Base-by-base conservation (phyloP, 2,888 invertebrate genomes). In the Ochropacha duplaris region DNA sequence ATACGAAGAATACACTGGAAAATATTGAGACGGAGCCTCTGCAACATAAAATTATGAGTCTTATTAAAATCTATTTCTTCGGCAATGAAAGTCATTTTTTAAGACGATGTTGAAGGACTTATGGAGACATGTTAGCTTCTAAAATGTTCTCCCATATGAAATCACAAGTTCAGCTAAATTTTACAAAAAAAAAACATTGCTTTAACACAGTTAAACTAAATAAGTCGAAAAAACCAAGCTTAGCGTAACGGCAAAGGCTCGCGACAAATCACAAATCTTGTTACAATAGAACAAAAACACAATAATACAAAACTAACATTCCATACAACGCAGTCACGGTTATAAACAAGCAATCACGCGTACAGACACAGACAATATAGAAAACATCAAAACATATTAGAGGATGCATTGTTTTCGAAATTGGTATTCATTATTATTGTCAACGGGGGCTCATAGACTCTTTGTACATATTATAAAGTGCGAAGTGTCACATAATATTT, bases 341-440 rank as follows among this genome's bases (percentile, higher is more conserved):
- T 78, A 78, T 87, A 86, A 86, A 79, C 78, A 66, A 72, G 78
- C 78, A 87, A 90, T 88, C 86, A 83, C 68, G 67, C 76, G 74
- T 76, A 81, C 73, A 71, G 68, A 78, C 80, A 75, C 78, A 75
- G 63, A 87, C 83, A 87, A 89, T 82, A 72, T 78, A 75, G 72
- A 84, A 84, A 84, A 84, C 84, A 91, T 90, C 91, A 91, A 90
- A 92, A 92, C 92, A 92, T 88, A 92, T 92, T 92, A 92, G 80
- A 83, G 76, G 65, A 66, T 62, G 68, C 65, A 83, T 92, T 92
- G 90, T 92, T 80, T 81, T 76, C 80, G 66, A 88, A 90, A 91
- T 92, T 88, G 87, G 84, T 75, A 77, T 72, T 71, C 76, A 81
- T 91, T 91, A 80, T 89, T 39, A 11, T 55, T 65, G 76, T 66